These are phyloP conservation scores for Lycaon pictus DNA, from an alignment of 2,113 vertebrate genomes.

Conservation along the genomic window DNA sequence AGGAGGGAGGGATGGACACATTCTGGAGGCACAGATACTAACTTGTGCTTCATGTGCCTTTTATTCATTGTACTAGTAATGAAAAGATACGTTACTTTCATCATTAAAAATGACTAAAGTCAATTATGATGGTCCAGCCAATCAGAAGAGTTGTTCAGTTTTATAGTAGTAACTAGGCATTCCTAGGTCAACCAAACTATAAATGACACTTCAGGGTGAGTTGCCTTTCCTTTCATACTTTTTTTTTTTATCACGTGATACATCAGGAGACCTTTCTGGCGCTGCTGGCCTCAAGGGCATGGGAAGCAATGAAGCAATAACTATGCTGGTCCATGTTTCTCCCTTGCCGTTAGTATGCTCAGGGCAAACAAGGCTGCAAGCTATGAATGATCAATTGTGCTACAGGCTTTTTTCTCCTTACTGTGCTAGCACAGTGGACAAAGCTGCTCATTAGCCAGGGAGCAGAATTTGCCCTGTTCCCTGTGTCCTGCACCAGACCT, in stretches of 20 bases:
- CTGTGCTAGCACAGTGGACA: background rate
- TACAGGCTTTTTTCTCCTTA: background rate
- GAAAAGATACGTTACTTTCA: background rate
- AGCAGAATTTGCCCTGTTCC: background rate
- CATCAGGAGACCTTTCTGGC: constrained; percentile 51
- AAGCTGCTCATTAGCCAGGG: constrained; percentile 32
- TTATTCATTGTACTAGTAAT: background rate
- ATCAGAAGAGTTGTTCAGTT: background rate
- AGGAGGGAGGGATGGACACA: background rate
- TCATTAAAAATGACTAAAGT: background rate
- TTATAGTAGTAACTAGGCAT: background rate
- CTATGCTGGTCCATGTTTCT: constrained; percentile 67
- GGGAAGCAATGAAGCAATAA: constrained; percentile 65
- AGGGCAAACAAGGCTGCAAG: constrained; percentile 61
- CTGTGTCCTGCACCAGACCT: background rate
- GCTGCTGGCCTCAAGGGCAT: constrained; percentile 45
- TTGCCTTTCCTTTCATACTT: background rate
- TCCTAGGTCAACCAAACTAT: background rate
- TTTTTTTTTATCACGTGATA: background rate
- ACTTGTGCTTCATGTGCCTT: background rate
- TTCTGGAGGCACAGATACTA: background rate
- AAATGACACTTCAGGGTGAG: background rate
- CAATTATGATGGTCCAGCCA: background rate
- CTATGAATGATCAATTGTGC: constrained; percentile 69
- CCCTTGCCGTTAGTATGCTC: constrained; percentile 57